These are phyloP conservation scores for Dysmachus trigonus DNA, from an alignment of 2,888 invertebrate species.

Conservation along the genomic window DNA sequence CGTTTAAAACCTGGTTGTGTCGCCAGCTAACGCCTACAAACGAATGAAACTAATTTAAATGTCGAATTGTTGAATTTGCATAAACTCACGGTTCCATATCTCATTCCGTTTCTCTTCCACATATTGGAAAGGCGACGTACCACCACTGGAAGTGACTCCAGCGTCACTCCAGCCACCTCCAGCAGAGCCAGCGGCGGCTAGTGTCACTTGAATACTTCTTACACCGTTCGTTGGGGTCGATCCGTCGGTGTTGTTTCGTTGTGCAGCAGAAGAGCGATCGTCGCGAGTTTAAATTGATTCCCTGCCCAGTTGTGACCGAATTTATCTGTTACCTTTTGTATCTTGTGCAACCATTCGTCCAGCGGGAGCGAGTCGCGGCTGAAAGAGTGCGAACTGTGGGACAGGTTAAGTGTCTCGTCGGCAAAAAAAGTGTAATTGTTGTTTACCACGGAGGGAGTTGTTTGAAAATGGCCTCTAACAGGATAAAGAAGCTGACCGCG, in stretches of 20 bases:
- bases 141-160: not conserved
- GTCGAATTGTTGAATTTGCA: not conserved
- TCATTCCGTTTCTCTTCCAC: not conserved
- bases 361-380: not conserved
- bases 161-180: not conserved
- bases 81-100: not conserved
- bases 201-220: not conserved
- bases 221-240: not conserved
- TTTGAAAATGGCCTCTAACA: conserved; percentile 55
- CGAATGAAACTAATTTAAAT: too few species aligned
- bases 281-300: not conserved
- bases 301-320: not conserved
- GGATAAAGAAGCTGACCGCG: conserved; percentile 62
- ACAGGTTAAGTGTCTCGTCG: not conserved
- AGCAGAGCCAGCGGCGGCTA: not conserved
- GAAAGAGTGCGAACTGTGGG: not conserved
- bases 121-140: not conserved
- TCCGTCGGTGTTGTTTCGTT: not conserved
- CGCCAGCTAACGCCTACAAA: too few species aligned
- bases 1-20: too few species aligned
- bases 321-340: not conserved
- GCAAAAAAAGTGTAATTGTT: not conserved
- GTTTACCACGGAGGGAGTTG: conserved; percentile 1
- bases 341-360: not conserved
- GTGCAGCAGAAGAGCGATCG: not conserved